A percentile compares a stretch with the other conserved stretches of the same genome.
These are phyloP conservation scores for Psix sp. DNA, from an alignment of 1,140 invertebrate species.

Conservation along the genomic window DNA sequence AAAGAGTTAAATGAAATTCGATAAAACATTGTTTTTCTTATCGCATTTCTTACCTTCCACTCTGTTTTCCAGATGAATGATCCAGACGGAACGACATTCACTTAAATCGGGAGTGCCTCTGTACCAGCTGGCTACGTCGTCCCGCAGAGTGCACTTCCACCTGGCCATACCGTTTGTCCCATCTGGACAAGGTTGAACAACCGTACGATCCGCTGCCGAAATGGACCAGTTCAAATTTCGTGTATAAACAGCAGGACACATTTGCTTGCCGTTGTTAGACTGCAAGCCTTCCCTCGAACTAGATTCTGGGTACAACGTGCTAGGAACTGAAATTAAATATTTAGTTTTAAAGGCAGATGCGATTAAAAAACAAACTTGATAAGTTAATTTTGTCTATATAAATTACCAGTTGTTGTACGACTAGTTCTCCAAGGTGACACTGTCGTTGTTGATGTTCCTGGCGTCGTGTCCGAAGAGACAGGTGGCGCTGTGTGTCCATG, in stretches of 20 bases:
- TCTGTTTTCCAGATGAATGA: conserved; percentile 88
- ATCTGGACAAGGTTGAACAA: conserved; percentile 90
- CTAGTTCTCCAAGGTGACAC: conserved; percentile 72
- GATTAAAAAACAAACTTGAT: too few species aligned
- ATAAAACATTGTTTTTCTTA: too few species aligned
- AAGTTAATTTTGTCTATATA: too few species aligned
- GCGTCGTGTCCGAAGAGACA: conserved; percentile 67
- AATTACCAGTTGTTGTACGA: conserved; percentile 69
- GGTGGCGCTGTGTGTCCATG: conserved; percentile 63
- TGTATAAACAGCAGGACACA: conserved; percentile 83
- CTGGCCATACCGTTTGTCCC: conserved; percentile 90
- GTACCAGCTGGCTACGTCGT: conserved; percentile 80
- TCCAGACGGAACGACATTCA: conserved; percentile 93
- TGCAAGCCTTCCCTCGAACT: conserved; percentile 67
- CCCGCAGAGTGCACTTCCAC: conserved; percentile 82
- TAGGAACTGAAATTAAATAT: conserved; percentile 62
- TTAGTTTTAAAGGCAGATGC: neutral
- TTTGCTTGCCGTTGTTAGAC: conserved; percentile 68
- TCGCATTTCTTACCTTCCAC: too few species aligned
- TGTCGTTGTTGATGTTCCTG: conserved; percentile 66
- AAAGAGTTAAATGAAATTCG: too few species aligned
- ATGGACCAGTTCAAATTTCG: conserved; percentile 93
- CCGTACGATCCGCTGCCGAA: conserved; percentile 86
- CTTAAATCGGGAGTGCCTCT: conserved; percentile 89
- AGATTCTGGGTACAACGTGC: conserved; percentile 69